Evolutionary conservation across 2,113 vertebrate genomes (phyloP).

Genomic region (Willisornis vidua): DNA sequence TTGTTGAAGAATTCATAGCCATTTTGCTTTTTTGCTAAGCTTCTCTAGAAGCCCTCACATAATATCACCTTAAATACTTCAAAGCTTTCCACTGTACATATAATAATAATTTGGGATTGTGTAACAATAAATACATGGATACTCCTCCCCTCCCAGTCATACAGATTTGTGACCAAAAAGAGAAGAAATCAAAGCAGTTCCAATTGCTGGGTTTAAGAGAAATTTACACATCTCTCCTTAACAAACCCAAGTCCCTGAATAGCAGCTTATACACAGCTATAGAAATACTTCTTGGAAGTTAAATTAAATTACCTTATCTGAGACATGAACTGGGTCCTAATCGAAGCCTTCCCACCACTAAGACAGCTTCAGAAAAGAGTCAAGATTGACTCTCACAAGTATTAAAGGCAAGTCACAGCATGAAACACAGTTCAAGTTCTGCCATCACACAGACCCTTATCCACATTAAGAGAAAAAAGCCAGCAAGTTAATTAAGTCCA

Average conservation of each 20-base stretch:
- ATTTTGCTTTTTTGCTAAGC: neutral
- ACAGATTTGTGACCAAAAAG: rapidly evolving
- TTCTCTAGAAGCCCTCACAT: neutral
- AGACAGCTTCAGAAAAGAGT: neutral
- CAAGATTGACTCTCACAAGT: neutral
- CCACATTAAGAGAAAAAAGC: neutral
- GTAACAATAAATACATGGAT: rapidly evolving
- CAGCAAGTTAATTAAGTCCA: neutral
- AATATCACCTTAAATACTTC: neutral
- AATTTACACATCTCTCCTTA: neutral
- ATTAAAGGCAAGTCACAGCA: constrained; percentile 32
- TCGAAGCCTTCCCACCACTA: neutral
- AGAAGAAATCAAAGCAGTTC: neutral
- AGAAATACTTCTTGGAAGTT: neutral
- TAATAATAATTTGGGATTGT: neutral
- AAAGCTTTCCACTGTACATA: neutral
- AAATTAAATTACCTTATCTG: neutral
- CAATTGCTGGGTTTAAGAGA: neutral
- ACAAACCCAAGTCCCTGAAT: rapidly evolving
- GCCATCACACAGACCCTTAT: neutral
- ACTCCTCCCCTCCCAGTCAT: neutral
- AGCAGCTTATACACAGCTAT: neutral
- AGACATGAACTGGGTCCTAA: neutral
- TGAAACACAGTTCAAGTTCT: neutral
- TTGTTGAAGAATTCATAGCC: neutral